These are phyloP conservation scores for Drosophila takahashii DNA, from an alignment of 1,140 invertebrate species.

Conservation along the genomic window DNA sequence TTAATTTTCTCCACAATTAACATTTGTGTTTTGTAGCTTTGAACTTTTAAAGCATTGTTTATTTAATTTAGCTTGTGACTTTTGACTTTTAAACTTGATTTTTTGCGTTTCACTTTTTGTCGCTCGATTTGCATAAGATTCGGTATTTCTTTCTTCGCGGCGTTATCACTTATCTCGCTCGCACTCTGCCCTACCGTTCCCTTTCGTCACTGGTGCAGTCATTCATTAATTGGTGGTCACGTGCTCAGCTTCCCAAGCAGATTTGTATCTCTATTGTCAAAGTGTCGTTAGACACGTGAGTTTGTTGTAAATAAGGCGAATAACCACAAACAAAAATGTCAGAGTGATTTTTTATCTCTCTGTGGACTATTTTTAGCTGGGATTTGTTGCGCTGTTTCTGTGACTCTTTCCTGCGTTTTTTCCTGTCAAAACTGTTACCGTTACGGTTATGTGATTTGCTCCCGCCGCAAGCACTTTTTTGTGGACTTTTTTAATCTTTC, in stretches of 20 bases:
- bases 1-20: conserved; percentile 29
- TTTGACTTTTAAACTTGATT: conserved; percentile 61
- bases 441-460: conserved; percentile 42
- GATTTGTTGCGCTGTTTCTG: conserved; percentile 42
- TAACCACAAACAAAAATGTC: conserved; percentile 25
- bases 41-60: conserved; percentile 67
- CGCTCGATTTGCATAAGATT: conserved; percentile 48
- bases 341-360: conserved; percentile 41
- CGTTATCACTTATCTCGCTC: conserved; percentile 36
- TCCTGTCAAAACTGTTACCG: conserved; percentile 29
- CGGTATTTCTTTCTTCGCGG: conserved; percentile 33
- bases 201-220: conserved; percentile 4
- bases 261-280: conserved; percentile 41
- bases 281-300: conserved; percentile 52
- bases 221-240: conserved; percentile 70
- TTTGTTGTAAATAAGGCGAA: conserved; percentile 35
- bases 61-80: conserved; percentile 42
- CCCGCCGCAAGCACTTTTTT: conserved; percentile 6
- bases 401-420: conserved; percentile 3
- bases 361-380: conserved; percentile 48
- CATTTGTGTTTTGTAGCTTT: conserved; percentile 42
- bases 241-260: conserved; percentile 55
- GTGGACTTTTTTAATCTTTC: conserved; percentile 14
- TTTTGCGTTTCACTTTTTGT: conserved; percentile 56
- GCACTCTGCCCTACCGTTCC: conserved; percentile 3